A percentile compares a stretch with the other conserved stretches of the same genome.
Conservation (phyloP, 2,113 vertebrate species). For the Alectura lathami region DNA sequence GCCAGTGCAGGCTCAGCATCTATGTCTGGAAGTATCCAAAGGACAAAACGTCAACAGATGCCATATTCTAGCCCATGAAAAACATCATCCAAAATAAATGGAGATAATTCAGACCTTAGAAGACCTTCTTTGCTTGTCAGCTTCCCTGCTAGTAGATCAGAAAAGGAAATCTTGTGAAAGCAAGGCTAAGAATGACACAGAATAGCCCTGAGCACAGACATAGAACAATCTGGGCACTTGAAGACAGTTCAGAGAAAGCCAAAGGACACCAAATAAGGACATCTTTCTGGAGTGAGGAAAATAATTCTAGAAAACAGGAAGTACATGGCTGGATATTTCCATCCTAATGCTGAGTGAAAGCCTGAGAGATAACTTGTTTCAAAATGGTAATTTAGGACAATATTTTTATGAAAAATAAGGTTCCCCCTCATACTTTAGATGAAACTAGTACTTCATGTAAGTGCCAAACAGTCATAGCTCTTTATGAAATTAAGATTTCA, state of each 20-base stretch:
- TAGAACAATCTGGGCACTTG: not conserved
- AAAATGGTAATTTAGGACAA: not conserved
- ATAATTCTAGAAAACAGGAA: not conserved
- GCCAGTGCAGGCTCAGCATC: not conserved
- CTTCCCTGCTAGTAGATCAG: not conserved
- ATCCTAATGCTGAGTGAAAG: not conserved
- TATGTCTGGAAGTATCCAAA: not conserved
- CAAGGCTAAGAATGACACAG: not conserved
- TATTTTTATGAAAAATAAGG: not conserved
- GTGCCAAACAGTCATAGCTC: not conserved
- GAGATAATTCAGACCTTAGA: not conserved
- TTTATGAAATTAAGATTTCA: not conserved
- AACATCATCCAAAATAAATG: not conserved
- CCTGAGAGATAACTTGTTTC: not conserved
- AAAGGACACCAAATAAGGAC: not conserved
- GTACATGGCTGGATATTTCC: not conserved
- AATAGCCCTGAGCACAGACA: not conserved
- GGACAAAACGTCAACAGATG: constrained; percentile 9
- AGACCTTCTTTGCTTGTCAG: not conserved
- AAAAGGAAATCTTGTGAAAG: not conserved
- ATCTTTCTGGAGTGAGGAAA: not conserved
- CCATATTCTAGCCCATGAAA: not conserved
- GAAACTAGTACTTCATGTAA: not conserved
- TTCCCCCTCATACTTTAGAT: not conserved
- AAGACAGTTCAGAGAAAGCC: not conserved